phyloP scores from a whole-genome alignment of 2,113 vertebrate genomes.

The Sialia sialis region DNA sequence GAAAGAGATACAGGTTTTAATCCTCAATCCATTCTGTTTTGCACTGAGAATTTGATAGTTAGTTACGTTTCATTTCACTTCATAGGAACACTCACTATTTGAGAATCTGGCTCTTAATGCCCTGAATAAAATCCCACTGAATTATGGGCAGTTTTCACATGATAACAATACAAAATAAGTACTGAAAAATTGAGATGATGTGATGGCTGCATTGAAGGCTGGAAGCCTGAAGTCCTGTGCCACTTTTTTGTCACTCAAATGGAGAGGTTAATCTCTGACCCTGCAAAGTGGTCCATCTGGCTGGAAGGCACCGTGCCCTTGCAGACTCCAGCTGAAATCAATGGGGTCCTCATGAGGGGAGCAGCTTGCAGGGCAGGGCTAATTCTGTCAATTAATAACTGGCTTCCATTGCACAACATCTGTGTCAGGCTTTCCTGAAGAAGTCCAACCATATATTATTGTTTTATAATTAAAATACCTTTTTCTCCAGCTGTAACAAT shows the following conservation, averaged over 20 bases:
- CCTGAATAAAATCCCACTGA: not conserved
- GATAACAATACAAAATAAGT: not conserved
- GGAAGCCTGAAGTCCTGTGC: not conserved
- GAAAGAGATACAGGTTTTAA: not conserved
- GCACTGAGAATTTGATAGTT: not conserved
- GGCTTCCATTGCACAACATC: not conserved
- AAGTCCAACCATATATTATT: not conserved
- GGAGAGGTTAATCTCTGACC: not conserved
- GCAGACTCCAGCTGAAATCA: not conserved
- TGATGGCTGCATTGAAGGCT: not conserved
- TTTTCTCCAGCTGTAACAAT: not conserved
- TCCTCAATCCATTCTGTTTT: not conserved
- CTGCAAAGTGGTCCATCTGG: not conserved
- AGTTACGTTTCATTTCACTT: not conserved
- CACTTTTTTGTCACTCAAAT: not conserved
- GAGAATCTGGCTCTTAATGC: not conserved
- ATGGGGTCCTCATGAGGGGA: not conserved
- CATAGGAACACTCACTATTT: not conserved
- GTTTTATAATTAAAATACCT: not conserved
- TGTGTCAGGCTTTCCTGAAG: conserved; percentile 8
- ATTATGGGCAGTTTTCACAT: not conserved
- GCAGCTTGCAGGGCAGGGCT: not conserved
- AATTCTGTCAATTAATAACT: conserved; percentile 15
- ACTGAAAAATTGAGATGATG: not conserved
- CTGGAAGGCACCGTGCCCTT: not conserved